These are phyloP conservation scores for Pristionchus mayeri DNA, from an alignment of 2,888 invertebrate genomes.

Conservation along the genomic window DNA sequence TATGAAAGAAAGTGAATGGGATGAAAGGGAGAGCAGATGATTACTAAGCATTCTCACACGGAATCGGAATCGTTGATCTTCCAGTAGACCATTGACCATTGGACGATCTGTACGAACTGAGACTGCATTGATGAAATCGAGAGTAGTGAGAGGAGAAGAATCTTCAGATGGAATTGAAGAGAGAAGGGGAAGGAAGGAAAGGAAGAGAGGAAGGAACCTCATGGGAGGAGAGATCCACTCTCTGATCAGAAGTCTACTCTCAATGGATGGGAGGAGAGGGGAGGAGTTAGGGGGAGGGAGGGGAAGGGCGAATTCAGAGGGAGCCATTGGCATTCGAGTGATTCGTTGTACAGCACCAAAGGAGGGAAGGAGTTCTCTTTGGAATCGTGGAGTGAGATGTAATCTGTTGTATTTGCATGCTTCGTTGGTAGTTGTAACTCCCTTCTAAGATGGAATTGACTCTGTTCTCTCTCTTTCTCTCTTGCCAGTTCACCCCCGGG, in stretches of 20 bases:
- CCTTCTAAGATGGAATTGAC: conserved; percentile 13
- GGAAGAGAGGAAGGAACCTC: background rate
- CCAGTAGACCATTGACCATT: conserved; percentile 25
- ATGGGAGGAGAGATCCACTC: too few relatives aligned
- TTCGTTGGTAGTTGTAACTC: background rate
- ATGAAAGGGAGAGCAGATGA: conserved; percentile 20
- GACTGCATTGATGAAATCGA: conserved; percentile 44
- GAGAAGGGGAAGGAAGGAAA: background rate
- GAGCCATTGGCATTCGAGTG: background rate
- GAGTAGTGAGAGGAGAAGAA: conserved; percentile 5
- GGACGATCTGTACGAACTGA: conserved; percentile 57
- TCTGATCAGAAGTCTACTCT: too few relatives aligned
- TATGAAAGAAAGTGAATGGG: conserved; percentile 35
- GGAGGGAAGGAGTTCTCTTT: background rate
- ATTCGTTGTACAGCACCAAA: background rate
- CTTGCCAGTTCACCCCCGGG: background rate
- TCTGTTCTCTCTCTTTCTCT: conserved; percentile 8
- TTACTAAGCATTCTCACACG: background rate
- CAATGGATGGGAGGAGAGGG: too few relatives aligned
- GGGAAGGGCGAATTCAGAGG: background rate
- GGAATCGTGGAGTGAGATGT: background rate
- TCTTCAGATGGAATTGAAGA: background rate
- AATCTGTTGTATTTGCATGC: conserved; percentile 8
- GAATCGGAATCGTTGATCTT: conserved; percentile 32
- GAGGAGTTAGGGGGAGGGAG: conserved; percentile 29